phyloP scores from a whole-genome alignment of 2,888 invertebrate genomes.

The Carterocephalus palaemon region DNA sequence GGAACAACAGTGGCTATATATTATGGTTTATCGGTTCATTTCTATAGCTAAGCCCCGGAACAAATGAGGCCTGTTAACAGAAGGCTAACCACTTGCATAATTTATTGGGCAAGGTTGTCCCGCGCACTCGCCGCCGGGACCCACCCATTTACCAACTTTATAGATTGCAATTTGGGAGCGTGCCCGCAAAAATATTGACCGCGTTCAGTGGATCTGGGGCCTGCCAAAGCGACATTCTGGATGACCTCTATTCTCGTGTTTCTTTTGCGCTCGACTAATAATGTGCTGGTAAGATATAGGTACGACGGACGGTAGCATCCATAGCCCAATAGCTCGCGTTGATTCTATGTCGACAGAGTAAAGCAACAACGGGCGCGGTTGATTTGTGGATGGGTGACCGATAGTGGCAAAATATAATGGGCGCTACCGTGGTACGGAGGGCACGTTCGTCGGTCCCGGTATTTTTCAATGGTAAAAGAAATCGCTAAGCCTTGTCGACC shows the following conservation, averaged over 20 bases:
- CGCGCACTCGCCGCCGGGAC: slow-evolving; percentile 27
- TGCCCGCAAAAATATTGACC: slow-evolving; percentile 28
- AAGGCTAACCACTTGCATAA: slow-evolving; percentile 58
- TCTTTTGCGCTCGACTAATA: no score
- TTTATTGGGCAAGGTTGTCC: slow-evolving; percentile 46
- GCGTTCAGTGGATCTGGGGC: slow-evolving; percentile 10
- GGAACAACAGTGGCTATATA: slow-evolving; percentile 16
- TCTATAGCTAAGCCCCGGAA: slow-evolving; percentile 37
- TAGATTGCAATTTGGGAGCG: slow-evolving; percentile 28
- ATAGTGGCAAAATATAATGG: no score
- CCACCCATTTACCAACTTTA: slow-evolving; percentile 29
- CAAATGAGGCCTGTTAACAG: slow-evolving; percentile 62
- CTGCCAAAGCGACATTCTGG: not conserved
- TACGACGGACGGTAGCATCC: no score
- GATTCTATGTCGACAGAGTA: no score
- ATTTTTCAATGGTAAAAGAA: no score
- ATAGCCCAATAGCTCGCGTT: no score
- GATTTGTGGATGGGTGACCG: no score
- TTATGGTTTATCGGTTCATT: slow-evolving; percentile 33
- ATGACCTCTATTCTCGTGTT: not conserved
- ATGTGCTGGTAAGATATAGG: no score
- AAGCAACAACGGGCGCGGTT: no score
- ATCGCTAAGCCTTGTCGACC: no score
- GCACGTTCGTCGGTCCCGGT: no score
- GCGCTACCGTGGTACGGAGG: no score